Evolutionary conservation across 2,888 invertebrate genomes (phyloP).

Genomic region (Amphimallon solstitiale): DNA sequence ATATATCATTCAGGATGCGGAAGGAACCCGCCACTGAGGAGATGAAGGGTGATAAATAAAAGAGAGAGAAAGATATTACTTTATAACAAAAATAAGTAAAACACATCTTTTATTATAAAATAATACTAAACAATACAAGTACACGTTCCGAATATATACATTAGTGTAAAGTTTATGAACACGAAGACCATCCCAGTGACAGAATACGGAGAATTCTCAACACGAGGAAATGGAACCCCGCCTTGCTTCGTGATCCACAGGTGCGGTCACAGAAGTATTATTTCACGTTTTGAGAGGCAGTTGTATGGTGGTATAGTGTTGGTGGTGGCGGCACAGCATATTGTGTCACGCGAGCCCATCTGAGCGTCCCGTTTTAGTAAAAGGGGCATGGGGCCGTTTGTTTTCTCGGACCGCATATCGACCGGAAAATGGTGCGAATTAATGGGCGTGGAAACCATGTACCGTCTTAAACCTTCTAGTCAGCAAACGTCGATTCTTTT

Average conservation of each 20-base stretch:
- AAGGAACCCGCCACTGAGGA: neutral
- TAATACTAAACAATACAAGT: conserved; percentile 32
- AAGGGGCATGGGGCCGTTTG: conserved; percentile 16
- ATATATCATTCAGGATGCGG: no score
- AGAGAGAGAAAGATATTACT: neutral
- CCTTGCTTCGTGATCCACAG: conserved; percentile 32
- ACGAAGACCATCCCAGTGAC: conserved; percentile 18
- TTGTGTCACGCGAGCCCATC: conserved; percentile 17
- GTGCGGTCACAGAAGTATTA: conserved; percentile 36
- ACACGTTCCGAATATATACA: conserved; percentile 22
- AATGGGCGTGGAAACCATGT: conserved; percentile 58
- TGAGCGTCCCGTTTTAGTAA: conserved; percentile 16
- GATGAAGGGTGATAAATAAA: conserved; percentile 18
- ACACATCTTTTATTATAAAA: conserved; percentile 24
- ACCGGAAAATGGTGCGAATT: conserved; percentile 28
- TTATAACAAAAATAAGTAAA: conserved; percentile 20
- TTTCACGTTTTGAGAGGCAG: conserved; percentile 14
- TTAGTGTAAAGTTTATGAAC: conserved; percentile 10
- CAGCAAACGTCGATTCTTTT: conserved; percentile 61
- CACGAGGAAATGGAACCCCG: conserved; percentile 21
- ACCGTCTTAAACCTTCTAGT: conserved; percentile 64
- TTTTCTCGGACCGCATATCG: conserved; percentile 23
- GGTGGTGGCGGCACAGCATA: conserved; percentile 1
- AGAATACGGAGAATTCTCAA: conserved; percentile 10
- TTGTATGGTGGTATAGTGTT: neutral